Base-by-base conservation (phyloP, 2,888 invertebrate species). In the Cheilosia vulpina region DNA sequence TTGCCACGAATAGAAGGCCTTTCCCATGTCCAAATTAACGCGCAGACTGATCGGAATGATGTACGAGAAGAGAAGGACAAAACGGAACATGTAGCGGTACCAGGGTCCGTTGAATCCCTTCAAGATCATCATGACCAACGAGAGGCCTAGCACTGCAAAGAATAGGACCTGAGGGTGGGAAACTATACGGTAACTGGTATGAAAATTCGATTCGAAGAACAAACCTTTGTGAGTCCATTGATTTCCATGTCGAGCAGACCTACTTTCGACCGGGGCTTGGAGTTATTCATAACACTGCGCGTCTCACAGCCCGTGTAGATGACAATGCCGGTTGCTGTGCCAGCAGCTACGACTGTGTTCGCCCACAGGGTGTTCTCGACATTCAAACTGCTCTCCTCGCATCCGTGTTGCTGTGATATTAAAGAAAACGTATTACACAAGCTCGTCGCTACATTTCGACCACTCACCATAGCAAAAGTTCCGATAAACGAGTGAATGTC, bases 281-380 rank as follows among this genome's bases (percentile, higher is more conserved):
- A 98, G 91, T 99, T 99, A 93, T 99, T 99, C 99, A 99, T 99
- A 13, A 99, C 97, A 88, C 98, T 97, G 88, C 99, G 94, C 0
- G 99, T 99, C 93, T 99, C 99, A 63, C 95, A 95, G 19, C 99
- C 98, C 93, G 93, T 99, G 91, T 99, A 99, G 87, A 99, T 96
- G 6, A 99, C 97, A 66, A 98, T 95, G 15, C 98, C 99, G 6
- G 98, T 95, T 1, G 99, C 98, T 87, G 97, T 97, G 21, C 99
- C 98, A 1, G 98, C 98, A 0, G 99, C 99, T 15, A 99, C 96
- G 0, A 99, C 99, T 66, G 98, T 98, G 89, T 99, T 99, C 4
- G 99, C 98, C 99, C 99, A 99, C 71, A 99, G 92, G 0, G 99
- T 99, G 91, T 99, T 99, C 92, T 99, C 98, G 31, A 99, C 96